Conservation (phyloP, 2,888 invertebrate species). For the Drosophila melanosoma region DNA sequence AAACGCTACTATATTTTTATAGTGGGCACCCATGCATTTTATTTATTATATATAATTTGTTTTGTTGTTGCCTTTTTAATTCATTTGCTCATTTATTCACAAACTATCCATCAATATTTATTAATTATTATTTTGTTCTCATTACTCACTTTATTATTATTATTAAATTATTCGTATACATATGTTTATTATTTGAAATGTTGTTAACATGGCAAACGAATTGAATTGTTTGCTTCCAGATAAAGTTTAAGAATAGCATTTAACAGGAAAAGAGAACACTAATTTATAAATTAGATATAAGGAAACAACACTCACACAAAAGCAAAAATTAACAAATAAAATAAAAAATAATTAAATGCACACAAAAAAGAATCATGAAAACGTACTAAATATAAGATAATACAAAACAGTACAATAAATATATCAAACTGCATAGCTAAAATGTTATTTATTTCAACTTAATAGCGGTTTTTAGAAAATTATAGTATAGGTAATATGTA, state of each 20-base stretch:
- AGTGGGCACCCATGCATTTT: conserved; percentile 30
- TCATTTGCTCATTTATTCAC: conserved; percentile 17
- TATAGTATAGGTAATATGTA: background rate
- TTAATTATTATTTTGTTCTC: conserved; percentile 40
- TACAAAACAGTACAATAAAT: conserved; percentile 43
- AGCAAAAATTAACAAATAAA: conserved; percentile 32
- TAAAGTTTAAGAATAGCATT: conserved; percentile 69
- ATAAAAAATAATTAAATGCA: conserved; percentile 33
- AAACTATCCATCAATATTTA: conserved; percentile 35
- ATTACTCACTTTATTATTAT: conserved; percentile 25
- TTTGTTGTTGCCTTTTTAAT: conserved; percentile 37
- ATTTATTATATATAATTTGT: conserved; percentile 43
- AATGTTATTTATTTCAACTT: conserved; percentile 1
- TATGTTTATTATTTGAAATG: conserved; percentile 44
- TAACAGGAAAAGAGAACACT: conserved; percentile 45
- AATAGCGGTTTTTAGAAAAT: background rate
- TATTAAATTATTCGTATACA: conserved; percentile 6
- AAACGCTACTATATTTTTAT: conserved; percentile 16
- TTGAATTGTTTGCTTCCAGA: conserved; percentile 61
- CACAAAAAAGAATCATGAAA: conserved; percentile 33
- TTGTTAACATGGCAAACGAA: conserved; percentile 61
- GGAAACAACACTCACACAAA: conserved; percentile 31
- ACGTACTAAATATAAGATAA: conserved; percentile 35
- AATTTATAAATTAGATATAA: conserved; percentile 58
- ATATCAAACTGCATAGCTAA: conserved; percentile 35